Base-by-base conservation (phyloP, 2,888 invertebrate species). In the Anaspis maculata region DNA sequence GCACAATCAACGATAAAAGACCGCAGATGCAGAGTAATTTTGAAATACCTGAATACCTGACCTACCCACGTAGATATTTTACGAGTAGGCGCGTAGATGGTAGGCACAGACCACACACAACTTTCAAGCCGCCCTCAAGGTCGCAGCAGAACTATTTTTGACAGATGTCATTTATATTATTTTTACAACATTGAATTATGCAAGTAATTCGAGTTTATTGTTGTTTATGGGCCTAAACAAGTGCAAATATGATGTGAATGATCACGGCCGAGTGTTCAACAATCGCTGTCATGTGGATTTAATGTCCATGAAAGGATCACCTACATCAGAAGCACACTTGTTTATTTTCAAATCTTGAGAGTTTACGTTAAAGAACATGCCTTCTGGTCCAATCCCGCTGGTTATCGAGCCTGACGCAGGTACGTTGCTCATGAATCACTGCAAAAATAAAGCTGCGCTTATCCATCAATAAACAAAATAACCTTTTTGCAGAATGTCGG, bases 341-440 rank as follows among this genome's bases (percentile, higher is more conserved):
- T 34, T 35, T 32, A 31, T 35, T 32, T 29, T 23, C 26, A 31
- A 24, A 31, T 14, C 30, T 9, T 14, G 28, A 25, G 10, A 16
- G 37, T 39, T 42, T 44, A 33, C 39, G 26, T 34, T 34, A 33
- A 19, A 19, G 9, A 19, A 49, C 46, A 59, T 59, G 59, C 58
- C 56, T 37, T 41, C 36, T 34, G 45, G 42, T 41, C 53, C 52
- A 42, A 49, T 55, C 39, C 48, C 52, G 27, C 48, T 51, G 30
- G 49, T 55, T 36, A 44, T 50, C 34, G 59, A 59, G 45, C 46
- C 54, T 44, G 59, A 59, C 51, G 46, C 57, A 57, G 59, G 57
- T 57, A 57, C n/a, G n/a, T n/a, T n/a, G n/a, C n/a, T n/a, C n/a
- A 30, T 55, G 49, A 51, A 31, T 48, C 50, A 46, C 49, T 41